Conservation (phyloP, 2,888 invertebrate genomes). For the Micoletzkya japonica region DNA sequence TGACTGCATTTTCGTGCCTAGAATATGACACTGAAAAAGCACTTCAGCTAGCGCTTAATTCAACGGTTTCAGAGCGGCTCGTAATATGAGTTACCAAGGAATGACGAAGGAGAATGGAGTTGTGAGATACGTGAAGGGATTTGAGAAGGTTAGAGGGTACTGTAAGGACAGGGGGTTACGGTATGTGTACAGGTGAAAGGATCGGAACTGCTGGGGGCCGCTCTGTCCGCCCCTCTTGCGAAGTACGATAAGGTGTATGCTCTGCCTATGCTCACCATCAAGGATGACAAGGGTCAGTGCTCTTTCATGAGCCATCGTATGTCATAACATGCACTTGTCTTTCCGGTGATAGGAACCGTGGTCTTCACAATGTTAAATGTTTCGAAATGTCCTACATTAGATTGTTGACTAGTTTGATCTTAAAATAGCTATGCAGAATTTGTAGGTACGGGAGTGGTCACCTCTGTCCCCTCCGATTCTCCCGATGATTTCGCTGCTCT, state of each 20-base stretch:
- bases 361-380: no score
- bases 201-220: conserved; percentile 80
- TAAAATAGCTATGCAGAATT: background rate
- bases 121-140: conserved; percentile 72
- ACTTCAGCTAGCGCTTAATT: no score
- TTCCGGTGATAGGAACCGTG: no score
- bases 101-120: conserved; percentile 82
- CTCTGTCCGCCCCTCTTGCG: conserved; percentile 82
- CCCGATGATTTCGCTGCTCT: conserved; percentile 97
- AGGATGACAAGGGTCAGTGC: conserved; percentile 81
- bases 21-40: background rate
- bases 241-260: conserved; percentile 83
- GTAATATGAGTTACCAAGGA: conserved; percentile 93
- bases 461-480: conserved; percentile 96
- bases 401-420: background rate
- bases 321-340: background rate
- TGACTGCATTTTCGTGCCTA: no score
- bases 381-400: no score
- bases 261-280: conserved; percentile 95
- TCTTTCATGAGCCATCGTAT: background rate
- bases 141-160: conserved; percentile 67
- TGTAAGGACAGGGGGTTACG: no score
- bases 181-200: conserved; percentile 36
- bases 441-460: conserved; percentile 87
- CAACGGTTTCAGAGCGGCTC: conserved; percentile 81